Conservation (phyloP, 64 coral and sea anemone species). For the Stichodactyla mertensii region DNA sequence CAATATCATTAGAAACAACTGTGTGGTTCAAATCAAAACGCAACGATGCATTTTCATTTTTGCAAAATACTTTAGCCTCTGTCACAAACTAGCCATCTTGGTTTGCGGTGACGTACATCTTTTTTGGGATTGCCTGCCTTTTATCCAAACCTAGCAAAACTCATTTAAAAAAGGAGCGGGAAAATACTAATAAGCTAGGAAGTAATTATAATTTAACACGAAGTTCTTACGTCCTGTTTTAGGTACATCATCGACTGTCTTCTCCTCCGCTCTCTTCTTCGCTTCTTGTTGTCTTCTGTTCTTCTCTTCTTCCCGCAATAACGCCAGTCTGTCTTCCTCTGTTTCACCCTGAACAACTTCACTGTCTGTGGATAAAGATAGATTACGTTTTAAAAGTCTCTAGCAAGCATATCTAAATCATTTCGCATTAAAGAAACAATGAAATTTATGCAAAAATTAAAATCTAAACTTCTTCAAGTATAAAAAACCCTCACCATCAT, state of each 20-base stretch:
- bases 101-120: too few species aligned
- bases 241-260: slow-evolving; percentile 3
- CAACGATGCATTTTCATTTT: too few species aligned
- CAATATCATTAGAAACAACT: too few species aligned
- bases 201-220: background rate
- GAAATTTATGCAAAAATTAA: background rate
- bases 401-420: background rate
- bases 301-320: slow-evolving; percentile 46
- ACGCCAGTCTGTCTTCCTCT: slow-evolving; percentile 16
- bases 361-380: background rate
- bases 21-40: too few species aligned
- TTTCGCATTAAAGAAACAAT: background rate
- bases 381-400: background rate
- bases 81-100: too few species aligned
- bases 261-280: background rate
- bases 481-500: background rate
- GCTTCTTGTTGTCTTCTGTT: background rate
- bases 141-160: background rate
- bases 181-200: background rate
- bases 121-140: too few species aligned
- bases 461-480: background rate
- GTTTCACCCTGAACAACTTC: slow-evolving; percentile 14
- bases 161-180: background rate
- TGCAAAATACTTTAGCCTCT: too few species aligned
- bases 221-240: slow-evolving; percentile 20